A percentile compares a stretch with the other conserved stretches of the same genome.
These are phyloP conservation scores for Galerucella calmariensis DNA, from an alignment of 2,888 invertebrate genomes.

Conservation along the genomic window DNA sequence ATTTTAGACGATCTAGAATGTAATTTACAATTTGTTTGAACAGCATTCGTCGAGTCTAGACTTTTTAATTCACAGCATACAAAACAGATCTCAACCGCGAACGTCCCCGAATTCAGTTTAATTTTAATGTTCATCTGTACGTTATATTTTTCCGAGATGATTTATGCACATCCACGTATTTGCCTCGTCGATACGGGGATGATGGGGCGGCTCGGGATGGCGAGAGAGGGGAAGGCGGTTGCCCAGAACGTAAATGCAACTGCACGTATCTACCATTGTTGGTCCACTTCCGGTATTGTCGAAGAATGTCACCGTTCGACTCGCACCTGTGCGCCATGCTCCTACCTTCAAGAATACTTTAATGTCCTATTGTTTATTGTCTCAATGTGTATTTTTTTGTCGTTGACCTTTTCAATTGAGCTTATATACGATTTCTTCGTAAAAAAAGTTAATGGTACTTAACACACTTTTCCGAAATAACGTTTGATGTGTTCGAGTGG, in stretches of 20 bases:
- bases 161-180: constrained; percentile 60
- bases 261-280: constrained; percentile 62
- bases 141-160: constrained; percentile 44
- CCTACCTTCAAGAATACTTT: constrained; percentile 41
- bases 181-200: constrained; percentile 42
- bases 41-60: background rate
- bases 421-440: constrained; percentile 34
- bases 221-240: constrained; percentile 51
- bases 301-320: constrained; percentile 51
- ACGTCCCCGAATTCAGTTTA: constrained; percentile 24
- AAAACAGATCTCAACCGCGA: background rate
- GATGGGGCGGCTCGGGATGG: constrained; percentile 47
- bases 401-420: constrained; percentile 32
- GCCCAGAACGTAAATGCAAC: constrained; percentile 58
- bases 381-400: constrained; percentile 42
- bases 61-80: background rate
- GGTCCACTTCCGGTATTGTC: constrained; percentile 61
- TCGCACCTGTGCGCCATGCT: constrained; percentile 49
- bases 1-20: background rate
- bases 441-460: constrained; percentile 32
- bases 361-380: constrained; percentile 45
- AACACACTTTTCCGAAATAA: constrained; percentile 34
- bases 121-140: constrained; percentile 30
- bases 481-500: constrained; percentile 4
- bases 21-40: background rate